phyloP scores from a whole-genome alignment of 2,888 invertebrate genomes.

The Mesorhabditis spiculigera region DNA sequence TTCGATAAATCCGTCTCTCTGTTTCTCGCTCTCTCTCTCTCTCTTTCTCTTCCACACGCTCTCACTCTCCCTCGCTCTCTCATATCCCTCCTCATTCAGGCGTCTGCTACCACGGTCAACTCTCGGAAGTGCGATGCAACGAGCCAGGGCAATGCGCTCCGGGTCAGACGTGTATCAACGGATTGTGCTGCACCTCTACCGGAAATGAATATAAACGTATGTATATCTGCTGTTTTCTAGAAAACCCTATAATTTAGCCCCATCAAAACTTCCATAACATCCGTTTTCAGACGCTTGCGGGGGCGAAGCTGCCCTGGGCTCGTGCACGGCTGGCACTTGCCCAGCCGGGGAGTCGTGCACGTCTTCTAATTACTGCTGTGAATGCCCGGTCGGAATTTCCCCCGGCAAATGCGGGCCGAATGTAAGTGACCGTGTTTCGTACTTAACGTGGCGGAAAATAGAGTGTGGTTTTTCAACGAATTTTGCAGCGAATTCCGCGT shows the following conservation, averaged over 20 bases:
- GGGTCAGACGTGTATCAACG: slow-evolving; percentile 49
- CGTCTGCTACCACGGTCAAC: slow-evolving; percentile 47
- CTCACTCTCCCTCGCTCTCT: no score
- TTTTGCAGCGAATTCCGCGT: background rate
- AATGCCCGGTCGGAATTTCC: slow-evolving; percentile 49
- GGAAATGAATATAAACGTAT: no score
- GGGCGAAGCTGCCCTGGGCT: slow-evolving; percentile 39
- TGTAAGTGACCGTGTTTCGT: no score
- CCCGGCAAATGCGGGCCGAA: slow-evolving; percentile 50
- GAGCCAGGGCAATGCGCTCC: slow-evolving; percentile 42
- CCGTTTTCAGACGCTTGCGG: slow-evolving; percentile 50
- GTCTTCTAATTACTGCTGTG: slow-evolving; percentile 53
- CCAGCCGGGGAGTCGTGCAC: slow-evolving; percentile 34
- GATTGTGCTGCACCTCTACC: slow-evolving; percentile 50
- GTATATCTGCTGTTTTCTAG: slow-evolving; percentile 12
- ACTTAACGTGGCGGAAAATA: no score
- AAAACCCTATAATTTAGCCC: no score
- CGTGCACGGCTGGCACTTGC: slow-evolving; percentile 41
- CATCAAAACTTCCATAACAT: no score
- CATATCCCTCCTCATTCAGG: slow-evolving; percentile 37
- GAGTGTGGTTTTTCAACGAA: slow-evolving; percentile 24
- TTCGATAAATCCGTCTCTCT: background rate
- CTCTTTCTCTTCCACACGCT: no score
- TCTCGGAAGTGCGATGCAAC: slow-evolving; percentile 47
- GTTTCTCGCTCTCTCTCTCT: background rate